A percentile compares a stretch with the other conserved stretches of the same genome.
Evolutionary conservation across 2,113 vertebrate species (phyloP).

Genomic region (Gavialis gangeticus): DNA sequence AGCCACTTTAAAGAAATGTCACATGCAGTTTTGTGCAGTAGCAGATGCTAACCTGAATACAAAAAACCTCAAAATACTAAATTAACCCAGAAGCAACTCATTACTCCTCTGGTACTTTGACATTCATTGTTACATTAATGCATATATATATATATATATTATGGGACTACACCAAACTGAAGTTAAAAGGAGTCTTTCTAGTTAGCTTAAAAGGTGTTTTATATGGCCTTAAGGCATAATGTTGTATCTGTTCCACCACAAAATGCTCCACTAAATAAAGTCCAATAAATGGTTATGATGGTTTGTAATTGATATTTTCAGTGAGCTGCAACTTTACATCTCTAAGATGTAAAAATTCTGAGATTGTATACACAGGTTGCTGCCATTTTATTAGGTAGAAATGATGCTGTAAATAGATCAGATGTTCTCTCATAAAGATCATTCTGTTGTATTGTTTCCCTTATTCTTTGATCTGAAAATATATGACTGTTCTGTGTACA

Average conservation of each 20-base stretch:
- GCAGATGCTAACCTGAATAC: neutral
- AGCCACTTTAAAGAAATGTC: neutral
- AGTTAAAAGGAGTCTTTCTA: slow-evolving; percentile 50
- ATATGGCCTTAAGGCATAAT: slow-evolving; percentile 20
- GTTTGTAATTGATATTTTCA: neutral
- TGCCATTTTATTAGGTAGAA: neutral
- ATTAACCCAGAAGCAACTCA: slow-evolving; percentile 33
- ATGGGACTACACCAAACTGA: neutral
- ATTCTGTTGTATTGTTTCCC: neutral
- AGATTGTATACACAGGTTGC: neutral
- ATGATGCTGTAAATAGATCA: neutral
- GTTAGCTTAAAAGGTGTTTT: slow-evolving; percentile 1
- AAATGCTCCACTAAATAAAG: neutral
- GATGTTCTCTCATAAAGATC: too few species aligned
- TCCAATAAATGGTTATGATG: neutral
- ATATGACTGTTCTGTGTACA: neutral
- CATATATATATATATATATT: neutral
- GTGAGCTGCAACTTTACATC: neutral
- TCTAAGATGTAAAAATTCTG: neutral
- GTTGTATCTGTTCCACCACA: neutral
- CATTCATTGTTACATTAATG: slow-evolving; percentile 13
- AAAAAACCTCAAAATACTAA: neutral
- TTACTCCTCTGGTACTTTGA: neutral
- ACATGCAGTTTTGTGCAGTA: neutral
- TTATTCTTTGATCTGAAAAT: neutral